phyloP scores from a whole-genome alignment of 2,888 invertebrate genomes.

The Dynastes hyllus region DNA sequence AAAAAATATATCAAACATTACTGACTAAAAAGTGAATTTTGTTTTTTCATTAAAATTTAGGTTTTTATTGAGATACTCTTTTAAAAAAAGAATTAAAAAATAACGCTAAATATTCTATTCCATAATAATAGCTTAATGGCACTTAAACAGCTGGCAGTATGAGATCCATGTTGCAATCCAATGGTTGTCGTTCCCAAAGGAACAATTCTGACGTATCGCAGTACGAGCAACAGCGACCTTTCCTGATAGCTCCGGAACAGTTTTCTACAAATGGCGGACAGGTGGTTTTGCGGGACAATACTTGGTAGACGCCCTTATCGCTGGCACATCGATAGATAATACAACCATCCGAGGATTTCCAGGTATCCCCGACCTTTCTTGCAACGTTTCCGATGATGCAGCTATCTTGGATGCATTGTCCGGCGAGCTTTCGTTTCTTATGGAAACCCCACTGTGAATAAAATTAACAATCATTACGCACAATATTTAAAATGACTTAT shows the following conservation, averaged over 20 bases:
- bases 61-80: too few species aligned
- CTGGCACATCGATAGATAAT: not conserved
- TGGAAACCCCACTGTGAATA: not conserved
- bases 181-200: not conserved
- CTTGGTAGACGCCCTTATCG: not conserved
- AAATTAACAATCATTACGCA: not conserved
- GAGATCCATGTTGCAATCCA: not conserved
- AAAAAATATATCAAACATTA: too few species aligned
- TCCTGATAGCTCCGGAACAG: not conserved
- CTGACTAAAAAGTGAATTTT: too few species aligned
- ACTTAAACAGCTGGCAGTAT: not conserved
- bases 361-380: not conserved
- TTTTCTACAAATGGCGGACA: not conserved
- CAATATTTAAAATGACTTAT: too few species aligned
- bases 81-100: not conserved
- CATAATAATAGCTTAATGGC: not conserved
- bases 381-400: constrained; percentile 3
- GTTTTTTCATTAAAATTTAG: too few species aligned
- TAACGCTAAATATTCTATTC: not conserved
- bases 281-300: not conserved
- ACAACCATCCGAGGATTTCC: constrained; percentile 5
- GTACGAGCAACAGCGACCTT: constrained; percentile 14
- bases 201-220: constrained; percentile 13
- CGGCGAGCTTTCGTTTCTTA: constrained; percentile 2
- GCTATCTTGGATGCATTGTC: constrained; percentile 24